phyloP scores from a whole-genome alignment of 2,888 invertebrate species.

The Disparrhopalites patrizii region DNA sequence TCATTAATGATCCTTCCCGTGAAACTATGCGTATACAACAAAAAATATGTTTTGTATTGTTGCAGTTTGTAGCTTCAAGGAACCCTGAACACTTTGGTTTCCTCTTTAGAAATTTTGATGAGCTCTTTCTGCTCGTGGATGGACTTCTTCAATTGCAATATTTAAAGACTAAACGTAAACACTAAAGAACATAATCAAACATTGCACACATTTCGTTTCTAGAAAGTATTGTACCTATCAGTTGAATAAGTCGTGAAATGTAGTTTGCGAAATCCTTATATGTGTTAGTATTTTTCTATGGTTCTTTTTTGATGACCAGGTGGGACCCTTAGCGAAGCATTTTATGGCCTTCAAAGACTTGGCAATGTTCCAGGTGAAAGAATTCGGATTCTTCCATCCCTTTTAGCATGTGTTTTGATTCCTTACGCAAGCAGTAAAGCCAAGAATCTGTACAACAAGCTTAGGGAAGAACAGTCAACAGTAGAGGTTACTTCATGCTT shows the following conservation, averaged over 20 bases:
- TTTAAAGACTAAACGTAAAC: conserved; percentile 39
- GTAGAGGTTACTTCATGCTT: not conserved
- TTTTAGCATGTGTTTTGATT: not conserved
- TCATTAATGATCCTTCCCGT: too few relatives aligned
- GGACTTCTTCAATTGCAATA: conserved; percentile 41
- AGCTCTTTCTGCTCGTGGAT: conserved; percentile 39
- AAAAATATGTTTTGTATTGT: conserved; percentile 6
- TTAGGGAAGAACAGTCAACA: not conserved
- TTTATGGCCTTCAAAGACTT: conserved; percentile 42
- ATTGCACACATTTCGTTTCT: not conserved
- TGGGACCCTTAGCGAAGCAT: conserved; percentile 43
- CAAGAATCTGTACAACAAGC: conserved; percentile 7
- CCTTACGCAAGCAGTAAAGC: conserved; percentile 9
- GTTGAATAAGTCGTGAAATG: too few relatives aligned
- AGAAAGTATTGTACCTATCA: too few relatives aligned
- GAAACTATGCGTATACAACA: too few relatives aligned
- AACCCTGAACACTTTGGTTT: conserved; percentile 32
- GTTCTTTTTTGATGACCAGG: conserved; percentile 27
- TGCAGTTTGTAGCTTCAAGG: conserved; percentile 35
- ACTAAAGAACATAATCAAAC: not conserved
- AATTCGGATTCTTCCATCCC: not conserved
- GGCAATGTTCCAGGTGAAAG: not conserved
- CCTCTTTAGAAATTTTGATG: conserved; percentile 38
- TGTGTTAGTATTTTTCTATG: too few relatives aligned
- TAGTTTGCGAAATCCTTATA: too few relatives aligned